A percentile compares a stretch with the other conserved stretches of the same genome.
Evolutionary conservation across 2,888 invertebrate species (phyloP).

Genomic region (Amiota communis): DNA sequence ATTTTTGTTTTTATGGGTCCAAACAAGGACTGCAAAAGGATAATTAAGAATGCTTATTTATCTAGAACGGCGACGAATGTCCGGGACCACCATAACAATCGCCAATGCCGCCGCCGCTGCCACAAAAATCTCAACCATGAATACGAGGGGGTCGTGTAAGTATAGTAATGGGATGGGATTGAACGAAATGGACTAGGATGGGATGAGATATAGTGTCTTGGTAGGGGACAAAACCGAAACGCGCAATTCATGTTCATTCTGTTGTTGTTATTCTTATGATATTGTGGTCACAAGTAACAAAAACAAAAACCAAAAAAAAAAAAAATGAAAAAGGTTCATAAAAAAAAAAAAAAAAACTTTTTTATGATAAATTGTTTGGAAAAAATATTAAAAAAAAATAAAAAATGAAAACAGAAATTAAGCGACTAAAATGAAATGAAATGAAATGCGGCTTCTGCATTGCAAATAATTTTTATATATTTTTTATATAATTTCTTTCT

Average conservation of each 20-base stretch:
- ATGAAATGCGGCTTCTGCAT: slow-evolving; percentile 21
- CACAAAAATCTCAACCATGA: slow-evolving; percentile 24
- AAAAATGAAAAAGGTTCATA: slow-evolving; percentile 35
- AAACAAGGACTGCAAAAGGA: slow-evolving; percentile 55
- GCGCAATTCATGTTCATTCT: slow-evolving; percentile 19
- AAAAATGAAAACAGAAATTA: too few relatives aligned
- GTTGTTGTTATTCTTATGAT: too few relatives aligned
- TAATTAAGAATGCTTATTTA: slow-evolving; percentile 72
- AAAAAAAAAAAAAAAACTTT: slow-evolving; percentile 42
- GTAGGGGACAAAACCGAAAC: not conserved
- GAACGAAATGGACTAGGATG: not conserved
- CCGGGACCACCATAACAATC: slow-evolving; percentile 34
- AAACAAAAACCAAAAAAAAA: slow-evolving; percentile 35
- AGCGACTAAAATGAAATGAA: not conserved
- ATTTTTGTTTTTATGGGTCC: slow-evolving; percentile 31
- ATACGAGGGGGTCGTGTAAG: not conserved
- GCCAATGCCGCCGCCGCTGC: slow-evolving; percentile 7
- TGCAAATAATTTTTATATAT: slow-evolving; percentile 23
- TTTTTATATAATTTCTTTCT: slow-evolving; percentile 11
- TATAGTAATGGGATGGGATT: slow-evolving; percentile 8
- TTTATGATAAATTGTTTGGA: slow-evolving; percentile 57
- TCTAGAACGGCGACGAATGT: slow-evolving; percentile 71
- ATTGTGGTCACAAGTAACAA: slow-evolving; percentile 3
- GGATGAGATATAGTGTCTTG: not conserved
- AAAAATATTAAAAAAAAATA: not conserved